Percentiles rank a stretch among this genome's conserved stretches.
phyloP scores from a whole-genome alignment of 2,113 vertebrate genomes.

The Erpornis zantholeuca region DNA sequence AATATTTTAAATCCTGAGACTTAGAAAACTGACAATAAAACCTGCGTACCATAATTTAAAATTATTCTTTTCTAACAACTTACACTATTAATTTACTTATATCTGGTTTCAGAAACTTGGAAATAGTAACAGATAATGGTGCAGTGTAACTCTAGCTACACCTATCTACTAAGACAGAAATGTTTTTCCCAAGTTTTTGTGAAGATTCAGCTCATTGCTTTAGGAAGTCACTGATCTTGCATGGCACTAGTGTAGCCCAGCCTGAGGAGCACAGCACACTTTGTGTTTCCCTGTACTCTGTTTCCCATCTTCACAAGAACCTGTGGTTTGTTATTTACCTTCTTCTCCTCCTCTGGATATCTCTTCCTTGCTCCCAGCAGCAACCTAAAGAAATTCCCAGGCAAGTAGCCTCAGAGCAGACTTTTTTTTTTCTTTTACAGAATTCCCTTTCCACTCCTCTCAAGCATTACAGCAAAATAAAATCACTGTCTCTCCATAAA shows the following conservation, averaged over 20 bases:
- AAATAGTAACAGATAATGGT: conserved; percentile 23
- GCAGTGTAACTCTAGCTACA: conserved; percentile 17
- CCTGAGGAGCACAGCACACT: neutral
- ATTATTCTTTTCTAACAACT: conserved; percentile 36
- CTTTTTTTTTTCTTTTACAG: neutral
- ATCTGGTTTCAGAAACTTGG: conserved; percentile 29
- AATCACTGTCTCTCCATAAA: neutral
- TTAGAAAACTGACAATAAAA: neutral
- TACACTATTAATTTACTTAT: neutral
- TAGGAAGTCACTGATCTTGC: neutral
- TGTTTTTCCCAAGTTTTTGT: conserved; percentile 29
- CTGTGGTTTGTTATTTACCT: neutral
- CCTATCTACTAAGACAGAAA: conserved; percentile 34
- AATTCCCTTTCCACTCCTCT: neutral
- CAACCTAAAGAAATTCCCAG: conserved; percentile 1
- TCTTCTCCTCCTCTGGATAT: conserved; percentile 5
- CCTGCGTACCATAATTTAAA: neutral
- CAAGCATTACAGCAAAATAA: neutral
- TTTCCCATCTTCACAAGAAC: neutral
- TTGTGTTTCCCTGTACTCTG: neutral
- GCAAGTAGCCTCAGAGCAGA: neutral
- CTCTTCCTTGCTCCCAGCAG: neutral
- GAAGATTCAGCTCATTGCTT: conserved; percentile 35
- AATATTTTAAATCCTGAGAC: neutral
- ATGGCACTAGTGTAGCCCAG: neutral